Conservation (phyloP, 1,140 invertebrate genomes). For the Calephelis nemesis region DNA sequence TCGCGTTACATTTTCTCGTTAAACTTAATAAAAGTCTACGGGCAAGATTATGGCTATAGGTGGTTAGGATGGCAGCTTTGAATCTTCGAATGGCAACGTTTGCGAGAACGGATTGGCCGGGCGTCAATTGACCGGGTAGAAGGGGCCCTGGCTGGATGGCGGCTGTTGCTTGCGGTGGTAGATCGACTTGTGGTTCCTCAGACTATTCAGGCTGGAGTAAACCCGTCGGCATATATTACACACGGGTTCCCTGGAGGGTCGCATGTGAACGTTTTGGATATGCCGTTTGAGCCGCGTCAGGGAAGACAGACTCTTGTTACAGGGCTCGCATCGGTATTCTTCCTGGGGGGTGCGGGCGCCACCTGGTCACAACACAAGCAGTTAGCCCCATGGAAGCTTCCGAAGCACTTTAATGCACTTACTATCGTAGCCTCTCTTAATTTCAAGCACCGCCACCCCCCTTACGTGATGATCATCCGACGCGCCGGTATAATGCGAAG, state of each 20-base stretch:
- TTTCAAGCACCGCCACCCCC: conserved; percentile 74
- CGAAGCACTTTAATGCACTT: conserved; percentile 77
- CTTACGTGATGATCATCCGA: conserved; percentile 64
- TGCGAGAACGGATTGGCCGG: conserved; percentile 41
- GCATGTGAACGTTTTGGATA: conserved; percentile 92
- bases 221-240: conserved; percentile 93
- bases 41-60: conserved; percentile 74
- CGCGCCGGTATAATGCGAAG: conserved; percentile 64
- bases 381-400: conserved; percentile 76
- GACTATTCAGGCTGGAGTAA: conserved; percentile 92
- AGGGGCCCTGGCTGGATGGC: conserved; percentile 67
- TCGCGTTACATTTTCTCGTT: conserved; percentile 64
- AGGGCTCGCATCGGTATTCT: conserved; percentile 91
- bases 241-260: conserved; percentile 90
- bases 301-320: conserved; percentile 92
- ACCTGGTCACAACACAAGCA: conserved; percentile 78
- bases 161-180: conserved; percentile 87
- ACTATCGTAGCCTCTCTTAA: conserved; percentile 69
- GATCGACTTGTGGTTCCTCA: conserved; percentile 93
- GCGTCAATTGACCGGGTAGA: conserved; percentile 78
- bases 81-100: conserved; percentile 67
- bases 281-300: conserved; percentile 90
- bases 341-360: conserved; percentile 81
- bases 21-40: conserved; percentile 72
- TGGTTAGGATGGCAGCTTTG: conserved; percentile 70